Conservation (phyloP, 2,113 vertebrate species). For the Gasterosteus aculeatus region DNA sequence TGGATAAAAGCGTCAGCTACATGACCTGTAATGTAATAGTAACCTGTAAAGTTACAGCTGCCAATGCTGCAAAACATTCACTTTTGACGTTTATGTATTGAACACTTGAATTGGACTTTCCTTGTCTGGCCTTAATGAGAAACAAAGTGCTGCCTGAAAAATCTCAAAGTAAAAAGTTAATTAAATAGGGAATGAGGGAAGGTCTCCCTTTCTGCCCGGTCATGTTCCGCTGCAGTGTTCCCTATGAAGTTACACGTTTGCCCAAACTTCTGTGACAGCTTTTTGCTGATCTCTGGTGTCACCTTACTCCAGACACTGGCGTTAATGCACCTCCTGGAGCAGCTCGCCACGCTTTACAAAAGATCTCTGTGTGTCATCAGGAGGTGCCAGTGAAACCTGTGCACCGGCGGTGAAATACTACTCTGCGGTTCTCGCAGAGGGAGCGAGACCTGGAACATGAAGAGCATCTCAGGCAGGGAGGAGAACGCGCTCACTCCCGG, state of each 20-base stretch:
- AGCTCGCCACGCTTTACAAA: conserved; percentile 59
- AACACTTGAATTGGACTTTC: too few relatives aligned
- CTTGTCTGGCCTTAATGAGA: not conserved
- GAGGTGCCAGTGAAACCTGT: conserved; percentile 31
- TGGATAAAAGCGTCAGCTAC: too few relatives aligned
- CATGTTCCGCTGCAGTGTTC: conserved; percentile 32
- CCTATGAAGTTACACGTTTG: conserved; percentile 25
- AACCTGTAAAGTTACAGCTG: too few relatives aligned
- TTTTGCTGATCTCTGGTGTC: conserved; percentile 59
- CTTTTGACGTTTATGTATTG: too few relatives aligned
- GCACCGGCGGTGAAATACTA: conserved; percentile 57
- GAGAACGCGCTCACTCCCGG: conserved; percentile 47
- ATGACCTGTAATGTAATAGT: too few relatives aligned
- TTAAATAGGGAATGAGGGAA: not conserved
- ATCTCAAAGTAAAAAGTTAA: not conserved
- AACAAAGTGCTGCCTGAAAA: not conserved
- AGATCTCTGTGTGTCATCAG: conserved; percentile 56
- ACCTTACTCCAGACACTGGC: conserved; percentile 45
- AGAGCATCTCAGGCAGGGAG: conserved; percentile 36
- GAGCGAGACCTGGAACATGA: conserved; percentile 33
- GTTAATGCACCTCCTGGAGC: conserved; percentile 62
- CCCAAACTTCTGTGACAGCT: conserved; percentile 37
- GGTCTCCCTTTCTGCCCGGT: conserved; percentile 39
- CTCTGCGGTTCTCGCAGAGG: conserved; percentile 24
- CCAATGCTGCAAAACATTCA: too few relatives aligned